Percentiles rank a stretch among this genome's conserved stretches.
These are phyloP conservation scores for Anticlea derivata DNA, from an alignment of 2,888 invertebrate genomes.

Conservation along the genomic window DNA sequence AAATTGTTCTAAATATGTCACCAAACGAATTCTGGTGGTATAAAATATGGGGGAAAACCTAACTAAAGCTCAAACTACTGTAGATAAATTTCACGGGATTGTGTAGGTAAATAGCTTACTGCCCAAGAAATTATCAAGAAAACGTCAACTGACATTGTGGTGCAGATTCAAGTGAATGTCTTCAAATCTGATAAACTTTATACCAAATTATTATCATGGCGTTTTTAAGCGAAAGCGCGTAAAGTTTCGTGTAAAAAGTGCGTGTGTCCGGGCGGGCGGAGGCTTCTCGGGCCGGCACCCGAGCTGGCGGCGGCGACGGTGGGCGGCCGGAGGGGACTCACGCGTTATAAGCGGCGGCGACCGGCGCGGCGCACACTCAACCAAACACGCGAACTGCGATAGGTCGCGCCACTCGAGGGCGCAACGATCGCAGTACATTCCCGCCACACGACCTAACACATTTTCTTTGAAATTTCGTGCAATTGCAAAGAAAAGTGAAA, in stretches of 20 bases:
- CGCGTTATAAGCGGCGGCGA: slow-evolving; percentile 57
- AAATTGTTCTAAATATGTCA: too few species aligned
- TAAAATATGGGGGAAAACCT: too few species aligned
- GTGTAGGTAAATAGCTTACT: too few species aligned
- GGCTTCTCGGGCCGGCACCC: slow-evolving; percentile 47
- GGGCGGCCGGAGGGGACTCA: slow-evolving; percentile 45
- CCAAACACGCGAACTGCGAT: slow-evolving; percentile 72
- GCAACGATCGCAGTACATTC: slow-evolving; percentile 75
- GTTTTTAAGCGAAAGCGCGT: slow-evolving; percentile 28
- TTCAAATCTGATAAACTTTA: too few species aligned
- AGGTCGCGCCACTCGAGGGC: slow-evolving; percentile 77
- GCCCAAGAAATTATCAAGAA: too few species aligned
- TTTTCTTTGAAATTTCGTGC: slow-evolving; percentile 82
- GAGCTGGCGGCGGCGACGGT: slow-evolving; percentile 41
- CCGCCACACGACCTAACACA: slow-evolving; percentile 60
- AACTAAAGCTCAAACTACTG: too few species aligned
- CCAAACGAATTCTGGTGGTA: too few species aligned
- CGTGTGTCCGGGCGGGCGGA: slow-evolving; percentile 52
- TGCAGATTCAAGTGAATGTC: too few species aligned
- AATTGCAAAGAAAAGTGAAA: slow-evolving; percentile 82
- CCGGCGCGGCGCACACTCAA: slow-evolving; percentile 71
- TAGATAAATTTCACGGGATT: too few species aligned
- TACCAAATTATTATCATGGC: too few species aligned
- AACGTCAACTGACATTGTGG: too few species aligned
- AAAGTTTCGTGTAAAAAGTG: slow-evolving; percentile 46